phyloP scores from a whole-genome alignment of 1,140 invertebrate genomes.

The Ditylenchus dipsaci region DNA sequence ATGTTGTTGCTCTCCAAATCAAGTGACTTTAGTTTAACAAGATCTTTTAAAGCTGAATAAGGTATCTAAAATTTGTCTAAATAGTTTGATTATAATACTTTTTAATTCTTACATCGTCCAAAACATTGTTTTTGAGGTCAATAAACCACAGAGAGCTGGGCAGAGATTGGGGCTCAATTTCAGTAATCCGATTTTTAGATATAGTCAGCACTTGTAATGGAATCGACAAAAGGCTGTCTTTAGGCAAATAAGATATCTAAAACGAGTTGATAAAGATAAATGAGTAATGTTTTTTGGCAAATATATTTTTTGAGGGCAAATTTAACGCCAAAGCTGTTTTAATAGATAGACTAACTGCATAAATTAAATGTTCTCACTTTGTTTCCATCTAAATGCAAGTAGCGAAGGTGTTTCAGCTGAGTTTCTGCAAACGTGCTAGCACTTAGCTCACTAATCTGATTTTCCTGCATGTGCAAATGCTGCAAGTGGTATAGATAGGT shows the following conservation, averaged over 20 bases:
- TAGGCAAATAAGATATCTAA: conserved; percentile 28
- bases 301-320: too few species aligned
- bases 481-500: conserved; percentile 35
- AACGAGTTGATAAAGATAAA: conserved; percentile 14
- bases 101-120: conserved; percentile 27
- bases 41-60: conserved; percentile 25
- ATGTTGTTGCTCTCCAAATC: conserved; percentile 45
- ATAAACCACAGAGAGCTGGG: conserved; percentile 34
- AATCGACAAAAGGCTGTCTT: conserved; percentile 14
- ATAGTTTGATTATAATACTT: neutral
- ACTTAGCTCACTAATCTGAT: conserved; percentile 18
- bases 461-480: conserved; percentile 38
- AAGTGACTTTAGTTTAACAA: conserved; percentile 22
- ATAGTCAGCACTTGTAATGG: conserved; percentile 43
- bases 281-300: too few species aligned
- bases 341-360: too few species aligned
- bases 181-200: conserved; percentile 32
- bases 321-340: too few species aligned
- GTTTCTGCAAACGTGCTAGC: conserved; percentile 23
- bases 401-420: conserved; percentile 35
- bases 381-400: conserved; percentile 36
- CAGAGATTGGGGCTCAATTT: conserved; percentile 25
- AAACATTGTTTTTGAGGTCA: conserved; percentile 35
- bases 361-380: conserved; percentile 25
- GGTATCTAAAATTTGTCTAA: conserved; percentile 28